Base-by-base conservation (phyloP, 2,888 invertebrate genomes). In the Agrochola circellaris region DNA sequence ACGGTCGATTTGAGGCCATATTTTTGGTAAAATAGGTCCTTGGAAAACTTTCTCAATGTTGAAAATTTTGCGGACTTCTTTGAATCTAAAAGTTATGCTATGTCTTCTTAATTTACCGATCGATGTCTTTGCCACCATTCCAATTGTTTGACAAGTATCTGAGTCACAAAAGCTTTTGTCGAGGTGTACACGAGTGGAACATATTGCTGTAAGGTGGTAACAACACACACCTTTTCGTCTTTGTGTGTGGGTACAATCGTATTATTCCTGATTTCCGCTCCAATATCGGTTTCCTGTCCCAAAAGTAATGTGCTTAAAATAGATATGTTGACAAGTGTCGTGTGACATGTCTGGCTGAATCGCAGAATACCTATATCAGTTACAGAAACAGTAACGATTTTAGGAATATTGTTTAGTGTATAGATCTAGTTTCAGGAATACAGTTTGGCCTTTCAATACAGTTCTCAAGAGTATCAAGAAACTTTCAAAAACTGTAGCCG, bases 181-280 rank as follows among this genome's bases (percentile, higher is more conserved):
- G 51, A 48, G 8, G 20, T 48, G 15, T 81, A 70, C 58, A 62
- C 62, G 48, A 67, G 13, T 34, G n/a, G n/a, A 34, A 68, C 5
- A 56, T 65, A 42, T 58, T 62, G 8, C 45, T 54, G 11, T 42
- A 45, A 70, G 51, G 42, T 61, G 61, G 15, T 61, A 51, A 42
- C 26, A 62, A 64, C 7, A 54, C 20, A 73, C 20, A 38, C n/a
- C 60, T 76, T 69, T 75, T 81, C 75, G 15, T 26, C 56, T 66
- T 34, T 56, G 62, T 81, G 54, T 66, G 62, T 6, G 4, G n/a
- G 23, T 23, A 48, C 54, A 72, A 75, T 82, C 54, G 48, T 73
- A 70, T 85, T 76, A 82, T 77, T 76, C 48, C 54, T 42, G 42
- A 77, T 77, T 73, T 85, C 77, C 77, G 48, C 67, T 77, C 26